These are phyloP conservation scores for Patagioenas fasciata DNA, from an alignment of 2,113 vertebrate genomes.

Conservation along the genomic window DNA sequence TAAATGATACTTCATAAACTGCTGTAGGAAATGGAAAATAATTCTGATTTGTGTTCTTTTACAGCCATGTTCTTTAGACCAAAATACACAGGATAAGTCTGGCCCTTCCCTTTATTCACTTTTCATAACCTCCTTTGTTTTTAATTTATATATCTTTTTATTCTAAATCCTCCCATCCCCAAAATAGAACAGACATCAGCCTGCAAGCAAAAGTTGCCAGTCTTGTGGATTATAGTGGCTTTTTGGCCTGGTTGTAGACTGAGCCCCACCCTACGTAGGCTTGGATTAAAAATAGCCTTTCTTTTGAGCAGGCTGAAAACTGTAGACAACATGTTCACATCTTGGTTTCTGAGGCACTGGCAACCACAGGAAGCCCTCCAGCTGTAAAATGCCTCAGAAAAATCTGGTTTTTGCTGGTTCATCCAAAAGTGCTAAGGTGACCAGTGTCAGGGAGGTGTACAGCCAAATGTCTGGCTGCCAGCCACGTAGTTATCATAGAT, in stretches of 20 bases:
- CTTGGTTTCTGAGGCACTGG: not conserved
- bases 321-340: not conserved
- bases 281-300: conserved; percentile 73
- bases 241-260: conserved; percentile 69
- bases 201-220: conserved; percentile 74
- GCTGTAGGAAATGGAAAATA: conserved; percentile 28
- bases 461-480: not conserved
- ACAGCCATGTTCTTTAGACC: conserved; percentile 15
- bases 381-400: not conserved
- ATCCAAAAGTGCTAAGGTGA: not conserved
- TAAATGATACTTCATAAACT: not conserved
- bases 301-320: conserved; percentile 65
- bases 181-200: conserved; percentile 75
- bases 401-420: not conserved
- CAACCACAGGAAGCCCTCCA: not conserved
- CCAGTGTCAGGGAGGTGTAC: not conserved
- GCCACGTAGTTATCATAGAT: fast-evolving
- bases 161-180: conserved; percentile 62
- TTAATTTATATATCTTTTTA: conserved; percentile 46
- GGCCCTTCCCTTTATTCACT: conserved; percentile 57
- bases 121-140: conserved; percentile 61
- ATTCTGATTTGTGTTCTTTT: not conserved
- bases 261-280: conserved; percentile 71
- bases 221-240: conserved; percentile 73
- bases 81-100: conserved; percentile 52